A percentile compares a stretch with the other conserved stretches of the same genome.
These are phyloP conservation scores for Etheostoma perlongum DNA, from an alignment of 2,797 vertebrate species.

Conservation along the genomic window DNA sequence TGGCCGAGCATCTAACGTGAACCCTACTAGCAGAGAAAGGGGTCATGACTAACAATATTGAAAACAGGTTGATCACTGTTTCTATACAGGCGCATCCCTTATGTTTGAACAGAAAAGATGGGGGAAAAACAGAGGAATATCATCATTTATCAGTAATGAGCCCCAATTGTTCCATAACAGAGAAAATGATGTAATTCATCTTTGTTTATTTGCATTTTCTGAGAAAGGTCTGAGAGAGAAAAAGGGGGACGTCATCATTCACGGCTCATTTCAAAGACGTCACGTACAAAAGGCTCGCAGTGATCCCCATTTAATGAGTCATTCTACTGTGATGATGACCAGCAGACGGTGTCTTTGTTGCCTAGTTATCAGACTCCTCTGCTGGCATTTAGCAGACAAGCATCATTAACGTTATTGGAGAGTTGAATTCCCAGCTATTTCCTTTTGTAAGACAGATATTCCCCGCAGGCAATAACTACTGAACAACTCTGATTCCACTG, in stretches of 20 bases:
- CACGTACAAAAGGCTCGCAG: conserved; percentile 52
- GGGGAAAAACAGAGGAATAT: conserved; percentile 49
- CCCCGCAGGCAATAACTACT: conserved; percentile 42
- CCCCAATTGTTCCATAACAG: conserved; percentile 36
- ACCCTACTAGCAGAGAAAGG: conserved; percentile 53
- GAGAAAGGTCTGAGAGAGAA: conserved; percentile 14
- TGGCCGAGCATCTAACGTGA: conserved; percentile 56
- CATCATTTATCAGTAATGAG: conserved; percentile 56
- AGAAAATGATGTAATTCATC: conserved; percentile 52
- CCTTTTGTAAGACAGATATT: conserved; percentile 30
- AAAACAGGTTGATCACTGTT: conserved; percentile 71
- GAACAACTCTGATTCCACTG: conserved; percentile 29
- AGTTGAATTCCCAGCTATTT: conserved; percentile 69
- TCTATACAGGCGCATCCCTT: conserved; percentile 33
- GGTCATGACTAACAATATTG: conserved; percentile 59
- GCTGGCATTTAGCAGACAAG: conserved; percentile 63
- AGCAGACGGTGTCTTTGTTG: conserved; percentile 59
- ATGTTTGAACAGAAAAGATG: conserved; percentile 26
- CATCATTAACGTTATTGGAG: conserved; percentile 59
- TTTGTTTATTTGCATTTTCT: conserved; percentile 62
- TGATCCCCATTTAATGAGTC: conserved; percentile 67
- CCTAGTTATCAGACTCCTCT: conserved; percentile 61
- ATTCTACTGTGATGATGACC: conserved; percentile 49
- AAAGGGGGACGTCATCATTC: conserved; percentile 52
- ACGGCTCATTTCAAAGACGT: conserved; percentile 64